These are phyloP conservation scores for Callithrix jacchus DNA, from an alignment of 2,113 vertebrate species.

Conservation along the genomic window DNA sequence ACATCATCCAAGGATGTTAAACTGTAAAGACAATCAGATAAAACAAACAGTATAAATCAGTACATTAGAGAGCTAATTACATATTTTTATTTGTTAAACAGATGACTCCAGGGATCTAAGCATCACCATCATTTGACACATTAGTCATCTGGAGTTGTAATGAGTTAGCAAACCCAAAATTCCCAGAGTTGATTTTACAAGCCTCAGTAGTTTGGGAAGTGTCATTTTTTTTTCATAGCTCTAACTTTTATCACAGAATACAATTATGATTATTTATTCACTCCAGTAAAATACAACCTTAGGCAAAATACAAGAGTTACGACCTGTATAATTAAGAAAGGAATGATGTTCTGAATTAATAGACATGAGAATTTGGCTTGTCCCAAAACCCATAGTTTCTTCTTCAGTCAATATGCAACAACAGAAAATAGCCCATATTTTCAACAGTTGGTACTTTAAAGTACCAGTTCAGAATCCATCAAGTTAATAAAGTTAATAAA, in stretches of 20 bases:
- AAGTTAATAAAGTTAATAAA: neutral
- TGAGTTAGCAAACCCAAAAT: conserved; percentile 49
- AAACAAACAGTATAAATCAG: neutral
- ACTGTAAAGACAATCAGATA: neutral
- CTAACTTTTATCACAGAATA: conserved; percentile 25
- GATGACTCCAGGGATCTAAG: neutral
- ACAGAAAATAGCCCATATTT: neutral
- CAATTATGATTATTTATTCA: conserved; percentile 51
- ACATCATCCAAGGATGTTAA: neutral
- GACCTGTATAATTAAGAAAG: conserved; percentile 11
- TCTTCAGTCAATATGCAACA: neutral
- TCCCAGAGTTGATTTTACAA: conserved; percentile 40
- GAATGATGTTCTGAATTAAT: conserved; percentile 13
- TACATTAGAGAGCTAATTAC: neutral
- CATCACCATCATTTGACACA: conserved; percentile 37
- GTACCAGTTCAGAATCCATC: neutral
- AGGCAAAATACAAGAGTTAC: conserved; percentile 35
- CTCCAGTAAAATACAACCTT: neutral
- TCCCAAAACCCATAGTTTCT: neutral
- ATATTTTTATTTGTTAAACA: conserved; percentile 37
- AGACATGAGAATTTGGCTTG: neutral
- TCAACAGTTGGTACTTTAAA: neutral
- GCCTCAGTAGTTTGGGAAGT: neutral
- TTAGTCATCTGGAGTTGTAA: conserved; percentile 32
- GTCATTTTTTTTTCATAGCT: neutral